A percentile compares a stretch with the other conserved stretches of the same genome.
phyloP scores from a whole-genome alignment of 2,888 invertebrate species.

The Gastrophysa polygoni region DNA sequence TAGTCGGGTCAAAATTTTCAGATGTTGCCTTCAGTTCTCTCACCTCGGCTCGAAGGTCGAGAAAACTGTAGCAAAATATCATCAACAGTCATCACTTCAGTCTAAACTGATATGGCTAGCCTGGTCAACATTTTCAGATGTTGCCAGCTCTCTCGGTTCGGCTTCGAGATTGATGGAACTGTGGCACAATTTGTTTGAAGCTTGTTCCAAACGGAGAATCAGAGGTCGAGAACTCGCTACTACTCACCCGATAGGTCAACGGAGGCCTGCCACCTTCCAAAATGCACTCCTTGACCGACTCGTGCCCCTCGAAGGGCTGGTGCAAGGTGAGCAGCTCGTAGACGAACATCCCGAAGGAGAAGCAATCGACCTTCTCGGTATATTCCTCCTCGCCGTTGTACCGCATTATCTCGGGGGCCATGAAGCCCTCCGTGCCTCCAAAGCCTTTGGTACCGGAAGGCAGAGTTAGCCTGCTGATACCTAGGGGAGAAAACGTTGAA shows the following conservation, averaged over 20 bases:
- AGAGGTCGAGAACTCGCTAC: too few relatives aligned
- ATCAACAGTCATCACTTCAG: too few relatives aligned
- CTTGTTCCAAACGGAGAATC: too few relatives aligned
- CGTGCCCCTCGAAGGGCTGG: conserved; percentile 95
- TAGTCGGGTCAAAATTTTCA: too few relatives aligned
- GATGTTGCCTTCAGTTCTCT: too few relatives aligned
- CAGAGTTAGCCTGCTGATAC: conserved; percentile 85
- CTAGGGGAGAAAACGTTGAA: conserved; percentile 49
- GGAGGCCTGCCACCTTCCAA: conserved; percentile 93
- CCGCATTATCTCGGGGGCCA: conserved; percentile 98
- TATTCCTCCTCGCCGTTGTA: conserved; percentile 99
- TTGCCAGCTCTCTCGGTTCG: too few relatives aligned
- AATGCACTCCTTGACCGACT: conserved; percentile 96
- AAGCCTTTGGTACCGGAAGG: conserved; percentile 96
- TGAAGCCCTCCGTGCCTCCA: conserved; percentile 98
- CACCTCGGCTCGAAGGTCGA: too few relatives aligned
- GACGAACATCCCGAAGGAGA: conserved; percentile 98
- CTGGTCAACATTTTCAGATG: too few relatives aligned
- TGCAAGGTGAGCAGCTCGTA: conserved; percentile 93
- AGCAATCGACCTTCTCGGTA: conserved; percentile 98
- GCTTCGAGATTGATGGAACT: too few relatives aligned
- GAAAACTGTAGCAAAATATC: too few relatives aligned
- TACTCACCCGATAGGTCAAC: conserved; percentile 76
- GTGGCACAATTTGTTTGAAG: background rate
- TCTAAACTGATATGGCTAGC: too few relatives aligned